phyloP scores from a whole-genome alignment of 1,140 invertebrate species.

The Gryllus bimaculatus region DNA sequence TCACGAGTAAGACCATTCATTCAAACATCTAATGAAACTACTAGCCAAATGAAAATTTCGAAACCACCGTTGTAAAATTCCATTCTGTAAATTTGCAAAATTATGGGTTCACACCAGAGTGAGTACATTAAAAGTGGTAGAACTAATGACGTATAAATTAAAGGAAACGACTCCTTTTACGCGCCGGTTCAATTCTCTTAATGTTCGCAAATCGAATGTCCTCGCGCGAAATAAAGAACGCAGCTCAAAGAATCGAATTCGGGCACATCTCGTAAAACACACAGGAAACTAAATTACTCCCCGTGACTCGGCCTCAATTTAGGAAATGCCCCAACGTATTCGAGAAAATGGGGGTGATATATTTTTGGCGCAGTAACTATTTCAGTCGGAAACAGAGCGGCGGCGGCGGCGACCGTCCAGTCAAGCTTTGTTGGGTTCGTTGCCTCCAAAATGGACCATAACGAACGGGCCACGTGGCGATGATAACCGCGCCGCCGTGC shows the following conservation, averaged over 20 bases:
- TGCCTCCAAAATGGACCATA: neutral
- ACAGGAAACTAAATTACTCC: neutral
- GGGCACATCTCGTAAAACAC: neutral
- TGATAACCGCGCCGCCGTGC: neutral
- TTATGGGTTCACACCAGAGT: too few species aligned
- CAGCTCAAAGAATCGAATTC: neutral
- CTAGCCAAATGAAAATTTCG: too few species aligned
- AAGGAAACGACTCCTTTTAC: too few species aligned
- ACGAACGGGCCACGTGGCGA: neutral
- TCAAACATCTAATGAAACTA: too few species aligned
- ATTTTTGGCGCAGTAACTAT: neutral
- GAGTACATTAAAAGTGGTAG: too few species aligned
- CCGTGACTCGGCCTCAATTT: neutral
- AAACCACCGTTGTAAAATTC: too few species aligned
- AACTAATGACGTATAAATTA: too few species aligned
- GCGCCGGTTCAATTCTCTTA: too few species aligned
- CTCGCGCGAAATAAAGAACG: neutral
- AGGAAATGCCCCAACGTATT: neutral
- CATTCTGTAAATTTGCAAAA: too few species aligned
- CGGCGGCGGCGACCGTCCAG: neutral
- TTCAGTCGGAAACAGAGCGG: neutral
- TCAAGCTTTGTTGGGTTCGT: neutral
- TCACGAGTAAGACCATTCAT: too few species aligned
- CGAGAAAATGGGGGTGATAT: neutral
- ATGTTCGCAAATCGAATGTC: neutral